Evolutionary conservation across 1,140 invertebrate genomes (phyloP).

Genomic region (Ladona fulva): DNA sequence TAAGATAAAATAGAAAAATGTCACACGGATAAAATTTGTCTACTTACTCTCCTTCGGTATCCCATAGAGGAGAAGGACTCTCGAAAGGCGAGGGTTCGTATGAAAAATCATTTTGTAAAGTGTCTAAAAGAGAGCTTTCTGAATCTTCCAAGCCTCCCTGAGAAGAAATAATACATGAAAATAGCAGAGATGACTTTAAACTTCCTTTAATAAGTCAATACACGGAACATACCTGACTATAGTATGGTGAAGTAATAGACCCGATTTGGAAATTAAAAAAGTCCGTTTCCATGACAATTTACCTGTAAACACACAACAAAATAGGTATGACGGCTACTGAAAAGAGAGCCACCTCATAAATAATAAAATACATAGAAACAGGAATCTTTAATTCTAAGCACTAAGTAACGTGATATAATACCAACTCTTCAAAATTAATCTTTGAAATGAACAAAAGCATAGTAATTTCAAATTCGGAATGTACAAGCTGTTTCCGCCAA

Average conservation of each 20-base stretch:
- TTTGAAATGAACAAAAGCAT: no score
- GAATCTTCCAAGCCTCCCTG: neutral
- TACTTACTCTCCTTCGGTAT: neutral
- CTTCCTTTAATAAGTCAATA: no score
- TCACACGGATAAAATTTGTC: neutral
- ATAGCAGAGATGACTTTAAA: no score
- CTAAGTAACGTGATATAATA: no score
- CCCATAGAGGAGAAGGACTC: neutral
- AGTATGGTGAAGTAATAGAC: neutral
- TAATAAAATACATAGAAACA: no score
- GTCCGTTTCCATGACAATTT: neutral
- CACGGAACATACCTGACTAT: neutral
- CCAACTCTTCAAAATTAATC: no score
- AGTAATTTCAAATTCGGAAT: no score
- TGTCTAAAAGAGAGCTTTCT: neutral
- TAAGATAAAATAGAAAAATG: no score
- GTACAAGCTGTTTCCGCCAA: no score
- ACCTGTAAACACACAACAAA: neutral
- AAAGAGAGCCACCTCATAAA: no score
- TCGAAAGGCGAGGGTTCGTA: neutral
- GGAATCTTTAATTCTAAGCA: no score
- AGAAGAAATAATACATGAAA: neutral
- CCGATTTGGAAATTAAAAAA: conserved; percentile 3
- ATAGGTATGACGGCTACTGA: neutral
- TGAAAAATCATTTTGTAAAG: neutral